These are phyloP conservation scores for Gambusia holbrooki DNA, from an alignment of 2,113 vertebrate species.

Conservation along the genomic window DNA sequence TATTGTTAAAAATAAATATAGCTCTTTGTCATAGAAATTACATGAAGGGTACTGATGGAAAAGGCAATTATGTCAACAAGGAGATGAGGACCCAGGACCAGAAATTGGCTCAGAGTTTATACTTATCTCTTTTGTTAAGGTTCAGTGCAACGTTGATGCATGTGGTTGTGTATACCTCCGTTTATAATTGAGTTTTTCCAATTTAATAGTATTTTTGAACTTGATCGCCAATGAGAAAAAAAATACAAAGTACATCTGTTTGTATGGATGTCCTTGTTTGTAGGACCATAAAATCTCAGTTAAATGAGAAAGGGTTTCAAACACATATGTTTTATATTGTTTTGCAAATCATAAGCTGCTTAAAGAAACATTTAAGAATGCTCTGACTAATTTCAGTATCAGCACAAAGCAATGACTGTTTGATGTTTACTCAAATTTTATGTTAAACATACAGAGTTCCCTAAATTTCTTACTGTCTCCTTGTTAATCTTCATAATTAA, in stretches of 20 bases:
- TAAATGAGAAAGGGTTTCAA: background rate
- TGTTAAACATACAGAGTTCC: constrained; percentile 45
- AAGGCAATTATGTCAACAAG: constrained; percentile 56
- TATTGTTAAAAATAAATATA: constrained; percentile 48
- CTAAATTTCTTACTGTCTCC: constrained; percentile 5
- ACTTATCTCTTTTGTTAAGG: constrained; percentile 34
- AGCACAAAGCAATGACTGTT: constrained; percentile 2
- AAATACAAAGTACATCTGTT: background rate
- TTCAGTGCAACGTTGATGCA: constrained; percentile 6
- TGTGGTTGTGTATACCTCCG: constrained; percentile 14
- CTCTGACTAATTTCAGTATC: constrained; percentile 18
- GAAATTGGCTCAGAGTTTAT: constrained; percentile 34
- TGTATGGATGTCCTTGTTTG: background rate
- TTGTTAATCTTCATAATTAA: constrained; percentile 22
- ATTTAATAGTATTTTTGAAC: constrained; percentile 12
- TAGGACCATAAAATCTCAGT: background rate
- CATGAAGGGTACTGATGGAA: constrained; percentile 41
- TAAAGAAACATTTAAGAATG: background rate
- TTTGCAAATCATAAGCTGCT: background rate
- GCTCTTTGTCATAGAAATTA: constrained; percentile 24
- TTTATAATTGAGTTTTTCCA: constrained; percentile 5
- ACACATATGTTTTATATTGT: background rate
- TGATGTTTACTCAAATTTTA: constrained; percentile 30
- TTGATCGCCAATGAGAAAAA: constrained; percentile 8
- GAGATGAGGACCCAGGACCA: constrained; percentile 38